These are phyloP conservation scores for Thymallus thymallus DNA, from an alignment of 2,113 vertebrate genomes.

Conservation along the genomic window DNA sequence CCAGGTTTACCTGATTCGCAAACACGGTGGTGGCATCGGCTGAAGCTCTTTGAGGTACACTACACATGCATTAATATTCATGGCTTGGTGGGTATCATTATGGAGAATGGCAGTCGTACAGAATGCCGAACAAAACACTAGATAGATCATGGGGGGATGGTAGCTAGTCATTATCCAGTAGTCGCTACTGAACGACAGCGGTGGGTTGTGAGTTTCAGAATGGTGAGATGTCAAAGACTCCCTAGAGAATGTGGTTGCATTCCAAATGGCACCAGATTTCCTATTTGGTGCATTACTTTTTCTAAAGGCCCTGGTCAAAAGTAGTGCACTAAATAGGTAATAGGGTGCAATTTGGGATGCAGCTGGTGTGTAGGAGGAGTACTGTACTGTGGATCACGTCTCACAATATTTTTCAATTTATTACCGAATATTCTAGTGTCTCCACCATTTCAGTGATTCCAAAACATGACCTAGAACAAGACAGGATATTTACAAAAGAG, in stretches of 20 bases:
- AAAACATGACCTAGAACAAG: too few relatives aligned
- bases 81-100: conserved; percentile 33
- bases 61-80: conserved; percentile 55
- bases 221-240: not conserved
- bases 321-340: too few relatives aligned
- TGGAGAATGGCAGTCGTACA: conserved; percentile 16
- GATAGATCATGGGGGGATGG: not conserved
- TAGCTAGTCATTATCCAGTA: not conserved
- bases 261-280: too few relatives aligned
- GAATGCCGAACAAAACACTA: not conserved
- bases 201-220: not conserved
- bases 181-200: not conserved
- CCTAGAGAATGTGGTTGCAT: not conserved
- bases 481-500: not conserved
- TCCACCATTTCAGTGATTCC: not conserved
- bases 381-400: not conserved
- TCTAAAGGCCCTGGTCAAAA: too few relatives aligned
- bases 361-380: not conserved
- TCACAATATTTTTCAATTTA: not conserved
- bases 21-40: conserved; percentile 13
- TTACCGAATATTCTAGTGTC: not conserved
- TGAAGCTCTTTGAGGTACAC: conserved; percentile 27
- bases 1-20: conserved; percentile 31
- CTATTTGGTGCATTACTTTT: too few relatives aligned
- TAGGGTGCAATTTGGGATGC: too few relatives aligned